Percentiles rank a stretch among this genome's conserved stretches.
phyloP scores from a whole-genome alignment of 2,888 invertebrate genomes.

The Monochamus alternatus region DNA sequence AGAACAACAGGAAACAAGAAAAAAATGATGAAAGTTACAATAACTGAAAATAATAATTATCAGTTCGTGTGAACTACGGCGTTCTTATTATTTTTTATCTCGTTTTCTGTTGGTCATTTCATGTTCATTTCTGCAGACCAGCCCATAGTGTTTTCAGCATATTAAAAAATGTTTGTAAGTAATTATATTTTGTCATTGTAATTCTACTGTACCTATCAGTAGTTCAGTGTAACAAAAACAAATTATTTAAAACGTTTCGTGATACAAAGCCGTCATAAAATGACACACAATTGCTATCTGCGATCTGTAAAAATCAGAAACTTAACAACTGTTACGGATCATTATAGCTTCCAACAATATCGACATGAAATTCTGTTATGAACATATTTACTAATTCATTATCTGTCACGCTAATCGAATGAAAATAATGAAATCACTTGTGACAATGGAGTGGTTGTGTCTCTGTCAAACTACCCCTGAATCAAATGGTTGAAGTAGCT shows the following conservation, averaged over 20 bases:
- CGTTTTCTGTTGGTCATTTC: too few species aligned
- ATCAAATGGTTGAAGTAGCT: not conserved
- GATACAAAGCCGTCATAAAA: constrained; percentile 40
- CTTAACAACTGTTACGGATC: constrained; percentile 58
- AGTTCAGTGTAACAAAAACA: constrained; percentile 23
- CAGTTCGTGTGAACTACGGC: too few species aligned
- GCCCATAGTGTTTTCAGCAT: too few species aligned
- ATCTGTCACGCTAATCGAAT: constrained; percentile 62
- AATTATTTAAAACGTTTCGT: constrained; percentile 45
- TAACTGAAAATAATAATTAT: too few species aligned
- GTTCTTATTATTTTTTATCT: too few species aligned
- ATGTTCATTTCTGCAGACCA: too few species aligned
- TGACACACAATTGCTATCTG: constrained; percentile 45
- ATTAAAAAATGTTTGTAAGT: too few species aligned
- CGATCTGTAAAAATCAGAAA: constrained; percentile 56
- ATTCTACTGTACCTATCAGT: constrained; percentile 2
- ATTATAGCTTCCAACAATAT: constrained; percentile 53
- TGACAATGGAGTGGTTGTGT: constrained; percentile 44
- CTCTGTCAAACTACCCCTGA: constrained; percentile 22
- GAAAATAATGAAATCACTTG: constrained; percentile 54
- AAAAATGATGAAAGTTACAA: too few species aligned
- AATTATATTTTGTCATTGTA: too few species aligned
- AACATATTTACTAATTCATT: constrained; percentile 60
- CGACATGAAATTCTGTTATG: constrained; percentile 60
- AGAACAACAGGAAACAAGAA: too few species aligned